phyloP scores from a whole-genome alignment of 2,888 invertebrate species.

The Alentia gelatinosa region DNA sequence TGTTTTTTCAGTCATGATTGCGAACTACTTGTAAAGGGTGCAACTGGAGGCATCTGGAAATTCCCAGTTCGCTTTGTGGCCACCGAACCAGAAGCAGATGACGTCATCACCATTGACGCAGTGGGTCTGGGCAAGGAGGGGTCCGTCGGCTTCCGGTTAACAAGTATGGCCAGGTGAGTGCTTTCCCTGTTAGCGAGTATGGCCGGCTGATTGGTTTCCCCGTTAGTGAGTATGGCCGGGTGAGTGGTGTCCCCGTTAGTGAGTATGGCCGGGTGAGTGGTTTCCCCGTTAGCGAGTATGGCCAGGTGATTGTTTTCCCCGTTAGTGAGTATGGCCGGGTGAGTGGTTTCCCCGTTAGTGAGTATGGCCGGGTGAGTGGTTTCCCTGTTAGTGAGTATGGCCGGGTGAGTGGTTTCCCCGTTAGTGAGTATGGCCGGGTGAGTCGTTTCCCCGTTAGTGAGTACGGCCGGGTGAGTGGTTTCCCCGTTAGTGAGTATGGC shows the following conservation, averaged over 20 bases:
- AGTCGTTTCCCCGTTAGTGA: background rate
- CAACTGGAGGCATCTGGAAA: slow-evolving; percentile 78
- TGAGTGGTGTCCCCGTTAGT: background rate
- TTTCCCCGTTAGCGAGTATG: background rate
- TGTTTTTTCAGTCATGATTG: slow-evolving; percentile 72
- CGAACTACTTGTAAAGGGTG: slow-evolving; percentile 72
- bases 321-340: background rate
- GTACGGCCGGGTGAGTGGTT: background rate
- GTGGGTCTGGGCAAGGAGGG: slow-evolving; percentile 77
- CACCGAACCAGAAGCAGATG: slow-evolving; percentile 78
- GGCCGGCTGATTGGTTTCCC: background rate
- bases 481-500: background rate
- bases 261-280: background rate
- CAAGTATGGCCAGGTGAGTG: slow-evolving; percentile 75
- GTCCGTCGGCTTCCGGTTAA: slow-evolving; percentile 76
- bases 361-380: background rate
- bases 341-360: background rate
- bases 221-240: background rate
- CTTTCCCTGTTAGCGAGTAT: too few species aligned
- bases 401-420: background rate
- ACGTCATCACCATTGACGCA: slow-evolving; percentile 77
- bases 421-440: background rate
- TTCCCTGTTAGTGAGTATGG: background rate
- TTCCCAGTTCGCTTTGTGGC: slow-evolving; percentile 79
- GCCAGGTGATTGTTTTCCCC: background rate